These are phyloP conservation scores for Dicycla oo DNA, from an alignment of 2,888 invertebrate genomes.

Conservation along the genomic window DNA sequence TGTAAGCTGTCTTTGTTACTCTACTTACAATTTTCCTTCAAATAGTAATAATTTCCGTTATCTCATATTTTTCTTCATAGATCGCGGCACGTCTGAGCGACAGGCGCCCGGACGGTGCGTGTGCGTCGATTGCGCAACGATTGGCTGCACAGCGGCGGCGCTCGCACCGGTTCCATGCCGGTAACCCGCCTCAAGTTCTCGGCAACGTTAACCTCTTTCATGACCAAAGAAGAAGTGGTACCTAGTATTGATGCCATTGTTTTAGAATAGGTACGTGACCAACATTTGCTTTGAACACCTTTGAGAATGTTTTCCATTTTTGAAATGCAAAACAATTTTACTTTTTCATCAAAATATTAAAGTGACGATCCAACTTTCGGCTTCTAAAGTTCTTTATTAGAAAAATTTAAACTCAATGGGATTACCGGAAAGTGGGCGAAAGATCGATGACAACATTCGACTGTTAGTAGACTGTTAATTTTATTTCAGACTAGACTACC, in stretches of 20 bases:
- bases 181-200: constrained; percentile 83
- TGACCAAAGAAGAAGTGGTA: constrained; percentile 53
- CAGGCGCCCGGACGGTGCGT: constrained; percentile 60
- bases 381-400: background rate
- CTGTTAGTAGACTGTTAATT: too few relatives aligned
- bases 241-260: constrained; percentile 14
- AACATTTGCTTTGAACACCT: background rate
- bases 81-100: constrained; percentile 45
- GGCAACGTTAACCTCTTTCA: constrained; percentile 85
- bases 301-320: background rate
- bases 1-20: background rate
- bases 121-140: constrained; percentile 82
- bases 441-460: background rate
- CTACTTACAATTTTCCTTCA: background rate
- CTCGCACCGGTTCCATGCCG: constrained; percentile 73
- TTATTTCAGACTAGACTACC: too few relatives aligned
- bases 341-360: background rate
- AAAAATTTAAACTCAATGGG: background rate
- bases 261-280: background rate
- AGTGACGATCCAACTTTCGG: background rate
- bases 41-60: constrained; percentile 28
- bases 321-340: background rate
- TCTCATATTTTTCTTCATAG: constrained; percentile 44
- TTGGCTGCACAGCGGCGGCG: constrained; percentile 65
- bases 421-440: background rate